Percentiles rank a stretch among this genome's conserved stretches.
These are phyloP conservation scores for Leucania comma DNA, from an alignment of 2,888 invertebrate species.

Conservation along the genomic window DNA sequence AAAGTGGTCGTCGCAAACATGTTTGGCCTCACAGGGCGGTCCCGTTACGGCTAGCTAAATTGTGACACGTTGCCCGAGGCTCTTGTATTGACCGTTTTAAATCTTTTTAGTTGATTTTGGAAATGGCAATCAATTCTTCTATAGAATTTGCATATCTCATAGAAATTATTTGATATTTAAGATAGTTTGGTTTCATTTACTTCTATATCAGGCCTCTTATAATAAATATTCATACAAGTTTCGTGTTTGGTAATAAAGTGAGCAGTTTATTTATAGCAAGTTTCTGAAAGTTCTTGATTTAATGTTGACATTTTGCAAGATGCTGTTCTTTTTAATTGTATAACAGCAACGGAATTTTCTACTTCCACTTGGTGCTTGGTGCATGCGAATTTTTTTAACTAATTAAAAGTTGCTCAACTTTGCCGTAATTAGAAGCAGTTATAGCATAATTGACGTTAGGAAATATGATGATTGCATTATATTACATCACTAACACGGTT, in stretches of 20 bases:
- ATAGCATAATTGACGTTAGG: conserved; percentile 49
- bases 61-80: conserved; percentile 45
- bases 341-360: conserved; percentile 20
- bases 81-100: conserved; percentile 28
- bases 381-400: conserved; percentile 56
- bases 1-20: conserved; percentile 44
- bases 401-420: conserved; percentile 69
- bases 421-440: conserved; percentile 62
- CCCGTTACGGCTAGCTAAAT: conserved; percentile 55
- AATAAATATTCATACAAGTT: background rate
- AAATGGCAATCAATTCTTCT: conserved; percentile 23
- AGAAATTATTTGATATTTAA: conserved; percentile 13
- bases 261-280: conserved; percentile 9
- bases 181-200: conserved; percentile 16
- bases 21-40: conserved; percentile 53
- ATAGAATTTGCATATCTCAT: conserved; percentile 35
- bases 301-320: background rate
- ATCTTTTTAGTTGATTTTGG: conserved; percentile 40
- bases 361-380: conserved; percentile 13
- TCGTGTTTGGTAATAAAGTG: conserved; percentile 1
- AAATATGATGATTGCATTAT: conserved; percentile 48
- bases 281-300: conserved; percentile 8
- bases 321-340: conserved; percentile 25
- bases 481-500: conserved; percentile 59
- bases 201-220: conserved; percentile 7